Base-by-base conservation (phyloP, 2,888 invertebrate species). In the Sinotaia quadrata region DNA sequence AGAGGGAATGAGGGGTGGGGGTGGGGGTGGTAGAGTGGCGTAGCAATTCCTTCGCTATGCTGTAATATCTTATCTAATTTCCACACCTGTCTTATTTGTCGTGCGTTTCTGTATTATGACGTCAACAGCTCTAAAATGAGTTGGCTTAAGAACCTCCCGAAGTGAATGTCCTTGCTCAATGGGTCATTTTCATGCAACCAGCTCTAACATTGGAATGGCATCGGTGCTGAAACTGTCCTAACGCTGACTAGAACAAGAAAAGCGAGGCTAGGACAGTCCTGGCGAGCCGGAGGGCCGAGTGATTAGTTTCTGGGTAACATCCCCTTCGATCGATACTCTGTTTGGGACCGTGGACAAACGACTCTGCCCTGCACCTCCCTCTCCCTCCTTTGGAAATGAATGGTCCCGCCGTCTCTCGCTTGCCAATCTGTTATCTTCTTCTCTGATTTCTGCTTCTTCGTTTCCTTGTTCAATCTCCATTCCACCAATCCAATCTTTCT, bases 351-450 rank as follows among this genome's bases (percentile, higher is more conserved):
- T 49, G 29, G 37, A 41, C 21, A 34, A 21, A 36, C 61, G 61
- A 31, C 15, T 31, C 27, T 18, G 44, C 31, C 61, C 51, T 29
- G 34, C n/a, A 21, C 44, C 18, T 49, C 44, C n/a, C n/a, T n/a
- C n/a, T n/a, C n/a, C n/a, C n/a, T n/a, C n/a, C n/a, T n/a, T n/a
- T 36, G 27, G 33, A 51, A 61, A 51, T 24, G 27, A 52, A 34
- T 52, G 62, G 51, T n/a, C 33, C n/a, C 18, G 36, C 15, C 31
- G 51, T 51, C 62, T 51, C 62, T 27, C 49, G 52, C 52, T 62
- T 62, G 62, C 62, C 62, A 62, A 62, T 62, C 49, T 62, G 62
- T 62, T 62, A 62, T 62, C 62, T 36, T 52, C 62, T 51, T 31
- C 29, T 62, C 34, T 60, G 29, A n/a, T 37, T 47, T 10, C 41